These are phyloP conservation scores for Tetrao urogallus DNA, from an alignment of 2,113 vertebrate species.

Conservation along the genomic window DNA sequence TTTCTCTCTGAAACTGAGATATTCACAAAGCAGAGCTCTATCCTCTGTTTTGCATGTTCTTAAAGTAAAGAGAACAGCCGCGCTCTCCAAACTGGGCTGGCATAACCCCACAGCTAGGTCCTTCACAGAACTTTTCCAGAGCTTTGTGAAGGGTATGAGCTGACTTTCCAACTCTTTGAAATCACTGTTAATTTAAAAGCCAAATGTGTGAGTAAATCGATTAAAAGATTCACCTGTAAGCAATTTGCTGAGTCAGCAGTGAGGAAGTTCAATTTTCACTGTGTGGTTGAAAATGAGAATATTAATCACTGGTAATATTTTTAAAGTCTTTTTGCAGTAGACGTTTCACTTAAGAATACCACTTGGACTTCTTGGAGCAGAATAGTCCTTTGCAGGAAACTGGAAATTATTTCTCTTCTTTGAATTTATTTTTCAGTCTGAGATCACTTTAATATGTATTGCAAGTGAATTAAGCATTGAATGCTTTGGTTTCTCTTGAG, in stretches of 20 bases:
- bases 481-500: conserved; percentile 26
- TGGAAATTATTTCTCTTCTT: conserved; percentile 22
- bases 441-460: not conserved
- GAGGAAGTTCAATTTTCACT: conserved; percentile 22
- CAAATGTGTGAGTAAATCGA: conserved; percentile 7
- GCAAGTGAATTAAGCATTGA: conserved; percentile 17
- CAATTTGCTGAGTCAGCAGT: conserved; percentile 35
- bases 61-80: not conserved
- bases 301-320: conserved; percentile 51
- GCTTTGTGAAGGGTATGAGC: not conserved
- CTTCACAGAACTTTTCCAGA: not conserved
- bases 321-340: not conserved
- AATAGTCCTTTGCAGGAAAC: not conserved
- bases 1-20: not conserved
- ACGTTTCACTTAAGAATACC: conserved; percentile 35
- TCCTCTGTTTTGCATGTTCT: not conserved
- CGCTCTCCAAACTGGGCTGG: not conserved
- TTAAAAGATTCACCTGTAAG: conserved; percentile 43
- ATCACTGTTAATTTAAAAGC: conserved; percentile 35
- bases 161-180: not conserved
- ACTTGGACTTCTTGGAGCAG: not conserved
- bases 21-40: not conserved
- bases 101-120: not conserved
- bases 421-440: conserved; percentile 25
- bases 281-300: conserved; percentile 14